Conservation (phyloP, 2,113 vertebrate genomes). For the Hassar affinis region DNA sequence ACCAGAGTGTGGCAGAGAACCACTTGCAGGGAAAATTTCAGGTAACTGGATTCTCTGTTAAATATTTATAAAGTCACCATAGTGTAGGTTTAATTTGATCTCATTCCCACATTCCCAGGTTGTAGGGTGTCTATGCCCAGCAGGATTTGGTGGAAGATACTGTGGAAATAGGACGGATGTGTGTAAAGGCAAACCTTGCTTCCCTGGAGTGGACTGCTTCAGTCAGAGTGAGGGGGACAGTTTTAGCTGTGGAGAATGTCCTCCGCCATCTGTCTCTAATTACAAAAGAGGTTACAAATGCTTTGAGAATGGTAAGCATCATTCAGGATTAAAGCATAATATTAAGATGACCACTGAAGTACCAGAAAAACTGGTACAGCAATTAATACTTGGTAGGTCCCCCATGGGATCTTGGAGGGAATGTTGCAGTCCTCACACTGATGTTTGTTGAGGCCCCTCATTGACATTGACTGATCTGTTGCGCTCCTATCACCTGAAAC, state of each 20-base stretch:
- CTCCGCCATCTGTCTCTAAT: slow-evolving; percentile 59
- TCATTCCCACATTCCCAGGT: slow-evolving; percentile 59
- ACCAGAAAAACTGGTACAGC: too few relatives aligned
- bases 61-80: not conserved
- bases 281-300: slow-evolving; percentile 75
- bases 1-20: slow-evolving; percentile 66
- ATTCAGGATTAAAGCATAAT: not conserved
- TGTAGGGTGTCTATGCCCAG: slow-evolving; percentile 73
- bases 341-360: not conserved
- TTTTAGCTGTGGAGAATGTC: slow-evolving; percentile 73
- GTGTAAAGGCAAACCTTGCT: slow-evolving; percentile 74
- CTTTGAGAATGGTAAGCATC: slow-evolving; percentile 72
- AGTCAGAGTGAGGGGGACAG: slow-evolving; percentile 35
- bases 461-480: too few relatives aligned
- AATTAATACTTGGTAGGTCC: too few relatives aligned
- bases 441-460: too few relatives aligned
- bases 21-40: slow-evolving; percentile 73
- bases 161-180: slow-evolving; percentile 65
- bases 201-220: slow-evolving; percentile 67
- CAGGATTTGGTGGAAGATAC: slow-evolving; percentile 71
- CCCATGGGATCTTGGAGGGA: too few relatives aligned
- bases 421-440: too few relatives aligned
- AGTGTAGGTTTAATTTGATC: not conserved
- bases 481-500: too few relatives aligned
- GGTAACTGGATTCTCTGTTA: slow-evolving; percentile 57